These are phyloP conservation scores for Peromyscus melanophrys DNA, from an alignment of 2,797 vertebrate species.

Conservation along the genomic window DNA sequence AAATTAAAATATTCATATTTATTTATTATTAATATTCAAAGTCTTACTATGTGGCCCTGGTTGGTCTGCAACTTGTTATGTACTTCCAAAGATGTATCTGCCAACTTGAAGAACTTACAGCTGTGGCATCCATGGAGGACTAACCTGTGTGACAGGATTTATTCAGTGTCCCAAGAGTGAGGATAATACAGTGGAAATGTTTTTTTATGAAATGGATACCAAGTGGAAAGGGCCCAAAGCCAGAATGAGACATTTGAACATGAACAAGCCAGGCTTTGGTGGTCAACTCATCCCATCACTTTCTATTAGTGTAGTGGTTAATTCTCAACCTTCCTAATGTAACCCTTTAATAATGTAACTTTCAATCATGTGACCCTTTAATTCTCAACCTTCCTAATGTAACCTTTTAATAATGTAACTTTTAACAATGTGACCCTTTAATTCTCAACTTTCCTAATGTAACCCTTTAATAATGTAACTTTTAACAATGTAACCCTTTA, in stretches of 20 bases:
- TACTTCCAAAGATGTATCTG: not conserved
- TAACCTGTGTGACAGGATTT: not conserved
- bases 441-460: not conserved
- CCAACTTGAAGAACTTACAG: not conserved
- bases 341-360: no score
- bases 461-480: not conserved
- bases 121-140: not conserved
- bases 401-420: no score
- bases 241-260: not conserved
- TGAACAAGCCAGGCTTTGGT: not conserved
- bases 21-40: not conserved
- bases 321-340: not conserved
- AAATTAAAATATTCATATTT: slow-evolving; percentile 17
- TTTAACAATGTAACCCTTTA: no score
- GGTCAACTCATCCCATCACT: not conserved
- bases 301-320: not conserved
- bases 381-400: not conserved
- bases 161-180: not conserved
- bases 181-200: not conserved
- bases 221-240: not conserved
- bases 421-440: no score
- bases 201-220: not conserved
- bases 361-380: no score
- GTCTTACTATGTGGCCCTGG: not conserved
- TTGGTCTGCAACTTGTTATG: not conserved